Conservation (phyloP, 2,797 vertebrate genomes). For the Onychomys torridus region DNA sequence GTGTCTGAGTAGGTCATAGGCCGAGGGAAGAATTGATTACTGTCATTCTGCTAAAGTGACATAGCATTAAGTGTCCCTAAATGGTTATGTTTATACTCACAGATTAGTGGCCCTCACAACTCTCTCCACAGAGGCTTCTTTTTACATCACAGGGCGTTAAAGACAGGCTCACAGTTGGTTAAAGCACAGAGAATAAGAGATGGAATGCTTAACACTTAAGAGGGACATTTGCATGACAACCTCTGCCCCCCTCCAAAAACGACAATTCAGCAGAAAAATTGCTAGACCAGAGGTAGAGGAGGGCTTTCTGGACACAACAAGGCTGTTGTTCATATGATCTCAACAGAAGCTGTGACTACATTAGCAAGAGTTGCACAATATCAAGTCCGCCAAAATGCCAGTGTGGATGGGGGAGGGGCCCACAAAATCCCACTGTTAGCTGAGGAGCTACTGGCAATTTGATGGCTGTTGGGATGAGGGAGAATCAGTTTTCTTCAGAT, state of each 20-base stretch:
- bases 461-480: background rate
- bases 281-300: background rate
- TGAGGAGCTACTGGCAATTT: background rate
- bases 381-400: background rate
- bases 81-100: background rate
- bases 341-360: background rate
- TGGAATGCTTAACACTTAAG: background rate
- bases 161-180: background rate
- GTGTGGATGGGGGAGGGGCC: background rate
- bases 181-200: background rate
- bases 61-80: background rate
- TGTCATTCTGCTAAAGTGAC: background rate
- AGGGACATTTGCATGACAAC: background rate
- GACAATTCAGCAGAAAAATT: background rate
- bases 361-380: background rate
- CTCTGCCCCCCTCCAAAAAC: too few species aligned
- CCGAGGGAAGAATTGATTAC: background rate
- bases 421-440: background rate
- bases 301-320: background rate
- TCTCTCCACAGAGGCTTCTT: background rate
- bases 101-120: background rate
- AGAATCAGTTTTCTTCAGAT: background rate
- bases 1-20: background rate
- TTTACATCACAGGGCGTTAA: background rate
- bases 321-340: background rate